Percentiles rank a stretch among this genome's conserved stretches.
Evolutionary conservation across 2,888 invertebrate genomes (phyloP).

Genomic region (Eupeodes latifasciatus): DNA sequence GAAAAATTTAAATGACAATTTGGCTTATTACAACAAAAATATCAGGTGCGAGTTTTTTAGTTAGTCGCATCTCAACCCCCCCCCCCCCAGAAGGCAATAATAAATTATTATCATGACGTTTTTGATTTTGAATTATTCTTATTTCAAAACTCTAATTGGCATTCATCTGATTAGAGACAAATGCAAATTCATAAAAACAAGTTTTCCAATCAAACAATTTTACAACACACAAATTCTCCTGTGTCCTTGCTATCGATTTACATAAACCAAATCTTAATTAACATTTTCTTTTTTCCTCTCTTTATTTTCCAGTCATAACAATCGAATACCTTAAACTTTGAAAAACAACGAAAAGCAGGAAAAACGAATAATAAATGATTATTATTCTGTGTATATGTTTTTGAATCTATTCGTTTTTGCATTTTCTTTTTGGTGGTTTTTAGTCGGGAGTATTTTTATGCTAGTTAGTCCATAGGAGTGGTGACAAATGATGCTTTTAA

Average conservation of each 20-base stretch:
- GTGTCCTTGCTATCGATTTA: background rate
- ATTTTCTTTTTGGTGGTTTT: too few relatives aligned
- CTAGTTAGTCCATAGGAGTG: background rate
- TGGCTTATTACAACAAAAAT: too few relatives aligned
- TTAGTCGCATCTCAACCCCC: too few relatives aligned
- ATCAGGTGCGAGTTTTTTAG: too few relatives aligned
- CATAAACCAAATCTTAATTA: conserved; percentile 25
- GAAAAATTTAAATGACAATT: too few relatives aligned
- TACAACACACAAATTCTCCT: background rate
- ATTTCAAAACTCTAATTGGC: background rate
- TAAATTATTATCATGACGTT: too few relatives aligned
- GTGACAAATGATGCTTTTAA: conserved; percentile 31
- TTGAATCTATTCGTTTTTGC: background rate
- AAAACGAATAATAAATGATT: too few relatives aligned
- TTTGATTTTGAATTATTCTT: too few relatives aligned
- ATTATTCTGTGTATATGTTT: background rate
- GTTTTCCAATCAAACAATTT: conserved; percentile 31
- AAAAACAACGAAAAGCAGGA: background rate
- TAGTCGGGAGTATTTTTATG: background rate
- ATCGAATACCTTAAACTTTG: conserved; percentile 14
- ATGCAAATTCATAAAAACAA: conserved; percentile 6
- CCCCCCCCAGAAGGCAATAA: too few relatives aligned
- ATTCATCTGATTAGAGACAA: background rate
- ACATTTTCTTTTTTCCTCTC: background rate
- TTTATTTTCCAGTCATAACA: background rate